Conservation (phyloP, 2,888 invertebrate species). For the Epistrophe eligans region DNA sequence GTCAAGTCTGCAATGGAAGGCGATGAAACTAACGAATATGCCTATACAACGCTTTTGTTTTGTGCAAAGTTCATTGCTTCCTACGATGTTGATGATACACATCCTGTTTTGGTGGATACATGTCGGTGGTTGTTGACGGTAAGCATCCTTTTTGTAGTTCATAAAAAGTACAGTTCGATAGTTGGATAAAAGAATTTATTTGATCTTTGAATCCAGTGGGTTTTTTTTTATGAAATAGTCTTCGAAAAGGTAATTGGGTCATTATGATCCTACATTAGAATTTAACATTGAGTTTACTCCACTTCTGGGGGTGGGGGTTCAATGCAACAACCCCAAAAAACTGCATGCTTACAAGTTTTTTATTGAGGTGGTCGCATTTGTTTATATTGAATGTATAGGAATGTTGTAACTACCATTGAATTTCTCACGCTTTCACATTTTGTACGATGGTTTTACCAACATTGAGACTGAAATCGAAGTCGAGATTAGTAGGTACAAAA, state of each 20-base stretch:
- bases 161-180: conserved; percentile 7
- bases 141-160: conserved; percentile 49
- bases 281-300: too few species aligned
- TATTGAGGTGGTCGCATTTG: not conserved
- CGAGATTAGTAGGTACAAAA: too few species aligned
- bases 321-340: too few species aligned
- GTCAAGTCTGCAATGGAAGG: conserved; percentile 87
- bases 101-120: conserved; percentile 80
- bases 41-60: conserved; percentile 89
- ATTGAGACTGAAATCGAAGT: too few species aligned
- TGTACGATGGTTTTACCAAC: too few species aligned
- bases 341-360: too few species aligned
- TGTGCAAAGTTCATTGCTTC: conserved; percentile 89
- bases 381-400: not conserved
- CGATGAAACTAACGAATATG: conserved; percentile 88
- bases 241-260: not conserved
- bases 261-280: not conserved
- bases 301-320: too few species aligned
- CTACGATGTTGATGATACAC: conserved; percentile 85
- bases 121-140: conserved; percentile 81
- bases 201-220: not conserved
- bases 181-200: not conserved
- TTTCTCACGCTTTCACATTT: too few species aligned
- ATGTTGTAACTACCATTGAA: too few species aligned
- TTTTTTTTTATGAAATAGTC: not conserved